Conservation (phyloP, 2,113 vertebrate species). For the Rafetus swinhoei region DNA sequence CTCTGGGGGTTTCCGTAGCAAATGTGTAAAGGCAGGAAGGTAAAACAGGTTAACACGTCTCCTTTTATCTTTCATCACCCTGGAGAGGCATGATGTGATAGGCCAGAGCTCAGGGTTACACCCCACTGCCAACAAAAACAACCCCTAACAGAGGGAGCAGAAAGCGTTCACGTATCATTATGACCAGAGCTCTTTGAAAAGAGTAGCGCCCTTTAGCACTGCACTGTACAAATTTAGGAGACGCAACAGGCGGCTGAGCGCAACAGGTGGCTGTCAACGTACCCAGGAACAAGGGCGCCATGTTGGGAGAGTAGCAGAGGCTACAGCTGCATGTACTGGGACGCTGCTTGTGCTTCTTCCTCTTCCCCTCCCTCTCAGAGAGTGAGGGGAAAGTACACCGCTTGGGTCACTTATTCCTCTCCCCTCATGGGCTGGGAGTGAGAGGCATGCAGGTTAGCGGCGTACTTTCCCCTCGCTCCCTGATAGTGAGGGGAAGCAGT, state of each 20-base stretch:
- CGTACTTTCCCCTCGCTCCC: too few relatives aligned
- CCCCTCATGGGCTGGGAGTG: too few relatives aligned
- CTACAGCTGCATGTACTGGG: too few relatives aligned
- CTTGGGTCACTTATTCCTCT: too few relatives aligned
- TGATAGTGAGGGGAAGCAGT: too few relatives aligned
- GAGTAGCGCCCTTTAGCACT: neutral
- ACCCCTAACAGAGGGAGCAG: neutral
- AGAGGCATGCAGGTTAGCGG: too few relatives aligned
- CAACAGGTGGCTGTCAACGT: neutral
- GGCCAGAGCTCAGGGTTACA: neutral
- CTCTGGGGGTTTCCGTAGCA: slow-evolving; percentile 22
- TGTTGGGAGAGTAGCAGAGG: too few relatives aligned
- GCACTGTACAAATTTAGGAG: neutral
- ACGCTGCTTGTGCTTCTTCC: too few relatives aligned
- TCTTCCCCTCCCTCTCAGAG: too few relatives aligned
- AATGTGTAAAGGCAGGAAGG: slow-evolving; percentile 22
- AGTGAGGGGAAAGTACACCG: too few relatives aligned
- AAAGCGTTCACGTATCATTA: neutral
- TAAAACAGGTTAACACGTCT: neutral
- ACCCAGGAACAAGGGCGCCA: too few relatives aligned
- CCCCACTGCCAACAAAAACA: neutral
- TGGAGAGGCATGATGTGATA: neutral
- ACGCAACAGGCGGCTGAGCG: neutral
- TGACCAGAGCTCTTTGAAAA: neutral
- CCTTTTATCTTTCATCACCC: neutral